Base-by-base conservation (phyloP, 2,797 vertebrate species). In the Loriculus beryllinus region DNA sequence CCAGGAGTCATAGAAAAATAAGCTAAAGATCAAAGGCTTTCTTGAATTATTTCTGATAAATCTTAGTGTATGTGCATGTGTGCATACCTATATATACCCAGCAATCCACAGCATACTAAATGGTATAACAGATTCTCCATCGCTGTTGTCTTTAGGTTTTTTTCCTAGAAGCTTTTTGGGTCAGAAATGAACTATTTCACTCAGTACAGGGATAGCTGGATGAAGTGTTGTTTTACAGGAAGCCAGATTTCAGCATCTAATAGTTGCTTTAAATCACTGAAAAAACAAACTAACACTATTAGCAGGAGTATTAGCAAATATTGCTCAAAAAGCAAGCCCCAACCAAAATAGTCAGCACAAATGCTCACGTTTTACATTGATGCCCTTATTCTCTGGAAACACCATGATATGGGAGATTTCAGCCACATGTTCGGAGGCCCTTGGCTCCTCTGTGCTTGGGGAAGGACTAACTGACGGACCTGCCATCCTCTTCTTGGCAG, bases 401-500 rank as follows among this genome's bases (percentile, higher is more conserved):
- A 35, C 18, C 12, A 48, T 25, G 25, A 37, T 22, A 22, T 9
- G 6, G 28, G 31, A 62, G 16, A 60, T 20, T 31, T 23, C 33
- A 28, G 17, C 67, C 49, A 60, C 1, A 2, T 29, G 5, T 45
- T 90, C 63, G 43, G 49, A 52, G 12, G 60, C 8, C 7, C 10
- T 42, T 64, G 13, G 4, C 40, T 92, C 26, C 39, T 86, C 28
- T 72, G 14, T n/a, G 16, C 10, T 9, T 37, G 52, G 19, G 1
- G 0, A 88, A 40, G 48, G 6, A 68, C 37, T 68, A 67, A 54
- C 18, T 71, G 4, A 4, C 16, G n/a, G 28, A 40, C 48, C 10
- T 68, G 40, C 33, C 43, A 9, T 20, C 54, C 5, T 37, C 6
- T 51, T 77, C 75, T 65, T 37, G 31, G 17, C 0, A 0, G 0